These are phyloP conservation scores for Haliaeetus leucogaster DNA, from an alignment of 2,113 vertebrate genomes.

Conservation along the genomic window DNA sequence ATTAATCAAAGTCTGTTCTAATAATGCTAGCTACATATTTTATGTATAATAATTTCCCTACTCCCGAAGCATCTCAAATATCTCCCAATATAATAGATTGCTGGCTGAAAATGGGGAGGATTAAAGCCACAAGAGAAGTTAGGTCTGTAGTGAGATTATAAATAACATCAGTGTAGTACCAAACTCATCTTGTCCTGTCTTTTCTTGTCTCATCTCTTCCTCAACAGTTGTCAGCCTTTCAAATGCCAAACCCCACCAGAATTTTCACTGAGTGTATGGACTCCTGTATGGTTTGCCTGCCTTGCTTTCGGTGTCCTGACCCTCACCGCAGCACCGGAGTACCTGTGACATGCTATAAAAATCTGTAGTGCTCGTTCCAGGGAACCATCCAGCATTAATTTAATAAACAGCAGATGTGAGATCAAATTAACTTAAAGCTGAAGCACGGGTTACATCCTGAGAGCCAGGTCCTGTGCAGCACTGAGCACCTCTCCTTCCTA, in stretches of 20 bases:
- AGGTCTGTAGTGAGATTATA: constrained; percentile 10
- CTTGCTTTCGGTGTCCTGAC: neutral
- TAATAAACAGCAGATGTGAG: neutral
- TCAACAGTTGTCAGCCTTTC: neutral
- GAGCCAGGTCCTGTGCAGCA: neutral
- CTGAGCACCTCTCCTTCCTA: neutral
- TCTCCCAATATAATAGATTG: constrained; percentile 10
- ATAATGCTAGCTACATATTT: constrained; percentile 38
- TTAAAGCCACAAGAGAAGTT: constrained; percentile 2
- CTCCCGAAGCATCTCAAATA: neutral
- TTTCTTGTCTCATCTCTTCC: neutral
- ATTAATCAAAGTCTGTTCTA: constrained; percentile 50
- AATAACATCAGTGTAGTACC: neutral
- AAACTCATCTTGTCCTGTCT: neutral
- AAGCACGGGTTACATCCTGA: rapidly evolving
- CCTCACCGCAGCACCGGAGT: neutral
- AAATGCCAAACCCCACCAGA: neutral
- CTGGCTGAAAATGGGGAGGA: neutral
- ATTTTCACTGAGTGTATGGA: neutral
- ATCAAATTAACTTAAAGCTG: neutral
- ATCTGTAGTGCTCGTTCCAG: neutral
- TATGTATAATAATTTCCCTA: neutral
- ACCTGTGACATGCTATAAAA: neutral
- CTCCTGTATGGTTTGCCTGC: neutral
- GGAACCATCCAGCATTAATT: neutral